Percentiles rank a stretch among this genome's conserved stretches.
phyloP scores from a whole-genome alignment of 1,140 invertebrate species.

The Solen grandis region DNA sequence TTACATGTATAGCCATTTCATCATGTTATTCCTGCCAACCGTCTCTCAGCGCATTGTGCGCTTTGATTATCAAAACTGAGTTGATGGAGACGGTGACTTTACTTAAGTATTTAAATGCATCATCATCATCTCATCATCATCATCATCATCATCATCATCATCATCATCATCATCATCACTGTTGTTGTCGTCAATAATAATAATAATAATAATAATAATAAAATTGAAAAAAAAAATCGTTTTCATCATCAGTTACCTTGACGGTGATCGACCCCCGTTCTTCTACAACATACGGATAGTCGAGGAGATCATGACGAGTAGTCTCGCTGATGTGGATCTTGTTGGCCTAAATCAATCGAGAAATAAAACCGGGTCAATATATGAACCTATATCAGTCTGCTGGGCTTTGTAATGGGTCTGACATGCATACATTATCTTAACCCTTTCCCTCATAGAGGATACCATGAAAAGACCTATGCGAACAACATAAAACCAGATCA shows the following conservation, averaged over 20 bases:
- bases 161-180: background rate
- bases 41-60: too few species aligned
- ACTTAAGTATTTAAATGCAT: too few species aligned
- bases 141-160: too few species aligned
- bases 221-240: too few species aligned
- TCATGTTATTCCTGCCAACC: too few species aligned
- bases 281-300: constrained; percentile 87
- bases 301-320: constrained; percentile 88
- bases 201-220: background rate
- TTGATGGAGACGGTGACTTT: too few species aligned
- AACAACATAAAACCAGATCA: too few species aligned
- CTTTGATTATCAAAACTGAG: too few species aligned
- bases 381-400: background rate
- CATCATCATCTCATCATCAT: too few species aligned
- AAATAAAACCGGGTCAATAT: constrained; percentile 9
- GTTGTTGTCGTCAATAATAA: background rate
- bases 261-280: constrained; percentile 84
- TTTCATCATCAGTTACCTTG: constrained; percentile 79
- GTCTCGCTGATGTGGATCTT: constrained; percentile 96
- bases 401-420: background rate
- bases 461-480: too few species aligned
- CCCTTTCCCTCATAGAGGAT: too few species aligned
- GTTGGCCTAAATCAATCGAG: constrained; percentile 90
- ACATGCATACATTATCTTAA: background rate
- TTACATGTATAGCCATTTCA: too few species aligned